phyloP scores from a whole-genome alignment of 2,113 vertebrate species.

The Microcebus griseorufus region DNA sequence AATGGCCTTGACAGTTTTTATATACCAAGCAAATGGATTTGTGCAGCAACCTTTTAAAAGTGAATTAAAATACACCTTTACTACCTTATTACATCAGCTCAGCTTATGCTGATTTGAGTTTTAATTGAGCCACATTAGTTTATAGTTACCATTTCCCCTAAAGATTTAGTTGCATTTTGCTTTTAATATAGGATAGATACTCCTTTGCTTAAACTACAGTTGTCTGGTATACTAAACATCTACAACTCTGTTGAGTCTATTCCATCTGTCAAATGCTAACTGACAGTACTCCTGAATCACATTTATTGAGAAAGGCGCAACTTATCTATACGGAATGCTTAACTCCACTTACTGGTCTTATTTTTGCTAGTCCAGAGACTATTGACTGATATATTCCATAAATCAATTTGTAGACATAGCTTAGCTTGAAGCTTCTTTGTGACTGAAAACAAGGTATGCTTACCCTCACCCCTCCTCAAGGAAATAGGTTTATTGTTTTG shows the following conservation, averaged over 20 bases:
- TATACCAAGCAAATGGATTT: neutral
- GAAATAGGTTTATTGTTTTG: slow-evolving; percentile 42
- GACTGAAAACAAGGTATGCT: neutral
- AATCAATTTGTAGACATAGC: slow-evolving; percentile 57
- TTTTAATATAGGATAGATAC: slow-evolving; percentile 20
- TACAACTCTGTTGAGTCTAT: slow-evolving; percentile 11
- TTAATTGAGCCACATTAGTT: slow-evolving; percentile 22
- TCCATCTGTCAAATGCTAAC: slow-evolving; percentile 64
- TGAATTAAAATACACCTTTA: slow-evolving; percentile 3
- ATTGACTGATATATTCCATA: slow-evolving; percentile 64
- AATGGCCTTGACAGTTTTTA: slow-evolving; percentile 24
- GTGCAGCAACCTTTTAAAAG: slow-evolving; percentile 41
- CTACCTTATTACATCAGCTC: slow-evolving; percentile 9
- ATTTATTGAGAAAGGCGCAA: slow-evolving; percentile 60
- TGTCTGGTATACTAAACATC: slow-evolving; percentile 57
- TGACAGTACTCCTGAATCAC: slow-evolving; percentile 47
- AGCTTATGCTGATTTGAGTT: neutral
- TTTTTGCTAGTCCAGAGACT: slow-evolving; percentile 64
- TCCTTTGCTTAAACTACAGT: slow-evolving; percentile 3
- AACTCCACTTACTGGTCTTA: slow-evolving; percentile 59
- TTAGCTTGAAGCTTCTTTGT: neutral
- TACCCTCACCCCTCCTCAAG: neutral
- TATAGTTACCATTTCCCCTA: slow-evolving; percentile 37
- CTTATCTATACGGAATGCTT: slow-evolving; percentile 58
- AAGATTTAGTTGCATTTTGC: slow-evolving; percentile 68